Base-by-base conservation (phyloP, 2,888 invertebrate genomes). In the Dastarcus helophoroides region DNA sequence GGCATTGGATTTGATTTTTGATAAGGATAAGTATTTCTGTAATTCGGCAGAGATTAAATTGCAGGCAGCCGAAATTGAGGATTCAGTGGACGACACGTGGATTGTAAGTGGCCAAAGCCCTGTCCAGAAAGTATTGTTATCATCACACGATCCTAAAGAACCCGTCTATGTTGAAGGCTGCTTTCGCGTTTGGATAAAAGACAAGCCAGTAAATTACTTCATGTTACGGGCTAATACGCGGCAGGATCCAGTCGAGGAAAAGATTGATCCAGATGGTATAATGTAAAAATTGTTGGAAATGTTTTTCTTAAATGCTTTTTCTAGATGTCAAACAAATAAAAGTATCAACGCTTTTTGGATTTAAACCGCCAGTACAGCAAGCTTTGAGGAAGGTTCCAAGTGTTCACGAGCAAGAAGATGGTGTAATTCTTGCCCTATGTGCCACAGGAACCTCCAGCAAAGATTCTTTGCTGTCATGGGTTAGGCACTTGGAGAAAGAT, bases 361-460 rank as follows among this genome's bases (percentile, higher is more conserved):
- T 72, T 61, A 43, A 41, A 33, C 51, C 53, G 4, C 66, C 43
- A 52, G 63, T 40, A 45, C 67, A 29, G 63, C 67, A 54, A 35
- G 40, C 47, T 8, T 39, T 65, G 26, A 42, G 41, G 29, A 25
- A 58, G 4, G 59, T 67, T 35, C 75, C 76, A 6, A 76, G 79
- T 14, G 76, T 90, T 2, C 94, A 97, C 56, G 88, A 93, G 56
- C 93, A 95, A 62, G 79, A 84, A 32, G 93, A 95, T 61, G 91
- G 90, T 3, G 82, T 81, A 1, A 79, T 94, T 47, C 72, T 88
- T 42, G 81, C 80, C 5, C 68, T 90, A 29, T 90, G 90, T 63
- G 88, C 89, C 14, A 93, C 94, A 34, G 94, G 94, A 29, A 81
- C 85, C 6, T 85, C 86, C 9, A 80, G 82, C 34, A 77, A 86